These are phyloP conservation scores for Theonella swinhoei DNA, from an alignment of 37 sponge, comb jelly and placozoan genomes.

Conservation along the genomic window DNA sequence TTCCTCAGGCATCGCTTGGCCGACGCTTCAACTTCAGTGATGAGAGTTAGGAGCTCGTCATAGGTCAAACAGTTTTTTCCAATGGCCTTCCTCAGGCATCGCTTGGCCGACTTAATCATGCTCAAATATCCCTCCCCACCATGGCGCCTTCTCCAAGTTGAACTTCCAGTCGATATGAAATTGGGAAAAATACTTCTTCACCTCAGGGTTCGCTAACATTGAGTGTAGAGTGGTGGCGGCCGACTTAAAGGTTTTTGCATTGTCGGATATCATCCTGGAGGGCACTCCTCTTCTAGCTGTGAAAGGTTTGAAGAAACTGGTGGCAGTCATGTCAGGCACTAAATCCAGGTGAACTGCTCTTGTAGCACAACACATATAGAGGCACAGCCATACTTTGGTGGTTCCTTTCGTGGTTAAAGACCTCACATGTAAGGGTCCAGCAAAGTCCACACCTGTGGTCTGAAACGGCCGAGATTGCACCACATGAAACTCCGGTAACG, in stretches of 20 bases:
- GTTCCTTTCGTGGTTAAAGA: not conserved
- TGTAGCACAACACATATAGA: not conserved
- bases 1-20: too few species aligned
- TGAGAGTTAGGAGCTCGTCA: too few species aligned
- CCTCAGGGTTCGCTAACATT: not conserved
- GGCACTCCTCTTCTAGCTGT: not conserved
- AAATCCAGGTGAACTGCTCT: not conserved
- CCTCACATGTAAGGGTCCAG: conserved; percentile 35
- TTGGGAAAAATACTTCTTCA: too few species aligned
- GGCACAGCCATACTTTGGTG: conserved; percentile 14
- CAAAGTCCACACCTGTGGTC: conserved; percentile 30
- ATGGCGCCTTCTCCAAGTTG: too few species aligned
- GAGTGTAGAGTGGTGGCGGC: not conserved
- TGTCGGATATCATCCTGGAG: conserved; percentile 21
- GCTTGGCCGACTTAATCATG: too few species aligned
- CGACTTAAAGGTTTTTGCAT: not conserved
- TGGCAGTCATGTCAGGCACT: not conserved
- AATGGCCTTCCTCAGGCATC: too few species aligned
- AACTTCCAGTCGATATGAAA: too few species aligned
- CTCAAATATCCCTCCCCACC: too few species aligned
- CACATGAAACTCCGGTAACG: conserved; percentile 29
- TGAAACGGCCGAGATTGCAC: conserved; percentile 4
- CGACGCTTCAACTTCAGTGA: too few species aligned
- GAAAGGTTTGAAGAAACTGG: not conserved
- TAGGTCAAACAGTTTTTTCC: too few species aligned